Base-by-base conservation (phyloP, 2,113 vertebrate genomes). In the Cyanoderma ruficeps region DNA sequence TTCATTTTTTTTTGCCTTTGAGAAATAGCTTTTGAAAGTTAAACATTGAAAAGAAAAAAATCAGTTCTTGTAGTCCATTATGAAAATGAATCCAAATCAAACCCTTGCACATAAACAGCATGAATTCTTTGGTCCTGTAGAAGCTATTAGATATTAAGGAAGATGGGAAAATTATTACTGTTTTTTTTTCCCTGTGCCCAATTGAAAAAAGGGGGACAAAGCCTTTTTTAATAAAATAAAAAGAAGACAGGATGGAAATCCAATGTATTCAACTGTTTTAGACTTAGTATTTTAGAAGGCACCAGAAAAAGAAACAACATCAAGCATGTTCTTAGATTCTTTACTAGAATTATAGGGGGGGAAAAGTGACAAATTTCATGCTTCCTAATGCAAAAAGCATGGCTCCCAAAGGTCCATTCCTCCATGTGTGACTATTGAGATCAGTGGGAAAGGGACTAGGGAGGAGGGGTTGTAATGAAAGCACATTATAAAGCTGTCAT, bases 1-100 rank as follows among this genome's bases (percentile, higher is more conserved):
- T 96, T 92, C 39, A 7, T 56, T 90, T 61, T 81, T 71, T 81
- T 71, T 59, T 97, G 98, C 97, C 97, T 98, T 98, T 33, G 78
- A 94, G 90, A 92, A 97, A 98, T 60, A 96, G 76, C 92, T 98
- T 97, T 98, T 9, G 84, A 98, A 79, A 98, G 98, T 96, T 98
- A 68, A 22, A 23, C 76, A 78, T 28, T 31, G 12, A 42, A 71
- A 68, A 61, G 9, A 46, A 81, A 69, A 50, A 59, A 41, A 61
- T 63, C 21, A 47, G n/a, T 70, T 90, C 52, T 86, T 75, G 41
- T 74, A 83, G 17, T 95, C 42, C 37, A 8, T 91, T 52, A 81
- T 52, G 39, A 88, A 59, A 89, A 59, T 27, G 11, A 91, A 94
- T 75, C 90, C 56, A 57, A 83, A 49, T 72, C 42, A 83, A 94